Evolutionary conservation across 1,140 invertebrate species (phyloP).

Genomic region (Zaprionus gabonicus): DNA sequence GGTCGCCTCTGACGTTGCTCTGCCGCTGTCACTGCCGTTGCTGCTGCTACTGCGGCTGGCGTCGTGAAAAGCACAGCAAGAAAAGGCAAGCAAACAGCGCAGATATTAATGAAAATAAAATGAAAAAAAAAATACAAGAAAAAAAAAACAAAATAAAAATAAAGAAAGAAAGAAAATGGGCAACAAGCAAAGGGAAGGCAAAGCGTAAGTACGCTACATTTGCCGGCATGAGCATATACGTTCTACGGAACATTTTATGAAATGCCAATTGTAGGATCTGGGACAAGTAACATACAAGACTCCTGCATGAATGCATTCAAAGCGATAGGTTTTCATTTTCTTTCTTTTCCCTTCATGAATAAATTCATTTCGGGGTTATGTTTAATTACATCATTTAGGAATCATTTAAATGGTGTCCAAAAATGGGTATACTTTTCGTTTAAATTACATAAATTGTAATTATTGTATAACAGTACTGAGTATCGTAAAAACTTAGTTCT

Average conservation of each 20-base stretch:
- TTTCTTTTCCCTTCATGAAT: too few relatives aligned
- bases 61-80: conserved; percentile 51
- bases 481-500: too few relatives aligned
- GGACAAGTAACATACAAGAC: too few relatives aligned
- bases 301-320: too few relatives aligned
- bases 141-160: conserved; percentile 56
- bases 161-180: conserved; percentile 69
- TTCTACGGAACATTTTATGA: background rate
- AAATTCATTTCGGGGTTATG: too few relatives aligned
- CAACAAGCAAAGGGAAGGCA: conserved; percentile 37
- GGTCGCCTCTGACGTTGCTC: conserved; percentile 38
- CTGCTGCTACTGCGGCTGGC: conserved; percentile 22
- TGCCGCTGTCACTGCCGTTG: conserved; percentile 14
- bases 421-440: too few relatives aligned
- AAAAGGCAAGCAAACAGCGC: conserved; percentile 57
- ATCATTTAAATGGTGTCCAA: too few relatives aligned
- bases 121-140: conserved; percentile 30
- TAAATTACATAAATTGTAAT: too few relatives aligned
- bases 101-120: conserved; percentile 74
- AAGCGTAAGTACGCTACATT: conserved; percentile 51
- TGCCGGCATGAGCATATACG: background rate
- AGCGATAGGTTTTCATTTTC: too few relatives aligned
- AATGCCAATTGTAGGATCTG: too few relatives aligned
- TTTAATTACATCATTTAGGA: too few relatives aligned
- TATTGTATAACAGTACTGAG: too few relatives aligned